Evolutionary conservation across 1,140 invertebrate genomes (phyloP).

Genomic region (Drosophila nigromelanica): DNA sequence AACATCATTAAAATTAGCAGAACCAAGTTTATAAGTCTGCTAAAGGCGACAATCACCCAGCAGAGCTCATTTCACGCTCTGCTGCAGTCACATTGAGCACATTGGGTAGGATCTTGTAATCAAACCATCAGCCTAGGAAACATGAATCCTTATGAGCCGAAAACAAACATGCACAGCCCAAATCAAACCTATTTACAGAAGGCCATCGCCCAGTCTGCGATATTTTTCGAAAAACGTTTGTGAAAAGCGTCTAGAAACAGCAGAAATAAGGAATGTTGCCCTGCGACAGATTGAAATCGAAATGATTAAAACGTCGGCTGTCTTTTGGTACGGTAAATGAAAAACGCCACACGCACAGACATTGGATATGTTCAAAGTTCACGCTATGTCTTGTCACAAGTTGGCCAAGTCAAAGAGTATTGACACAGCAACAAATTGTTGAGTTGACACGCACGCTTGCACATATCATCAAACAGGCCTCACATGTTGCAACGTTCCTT

Average conservation of each 20-base stretch:
- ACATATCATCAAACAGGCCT: conserved; percentile 13
- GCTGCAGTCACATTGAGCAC: conserved; percentile 15
- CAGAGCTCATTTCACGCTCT: conserved; percentile 41
- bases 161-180: conserved; percentile 3
- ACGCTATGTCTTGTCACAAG: conserved; percentile 53
- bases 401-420: conserved; percentile 46
- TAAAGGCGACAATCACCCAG: conserved; percentile 2
- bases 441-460: conserved; percentile 20
- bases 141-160: not conserved
- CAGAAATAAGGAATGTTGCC: not conserved
- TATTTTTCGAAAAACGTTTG: conserved; percentile 8
- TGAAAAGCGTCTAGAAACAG: no score
- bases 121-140: not conserved
- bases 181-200: not conserved
- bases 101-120: not conserved
- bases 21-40: conserved; percentile 15
- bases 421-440: conserved; percentile 72
- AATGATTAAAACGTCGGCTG: not conserved
- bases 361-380: conserved; percentile 61
- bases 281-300: not conserved
- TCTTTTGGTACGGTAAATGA: conserved; percentile 4
- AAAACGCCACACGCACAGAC: conserved; percentile 15
- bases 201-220: not conserved
- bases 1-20: conserved; percentile 57
- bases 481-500: not conserved